Evolutionary conservation across 2,888 invertebrate species (phyloP).

Genomic region (Ennomos quercinarius): DNA sequence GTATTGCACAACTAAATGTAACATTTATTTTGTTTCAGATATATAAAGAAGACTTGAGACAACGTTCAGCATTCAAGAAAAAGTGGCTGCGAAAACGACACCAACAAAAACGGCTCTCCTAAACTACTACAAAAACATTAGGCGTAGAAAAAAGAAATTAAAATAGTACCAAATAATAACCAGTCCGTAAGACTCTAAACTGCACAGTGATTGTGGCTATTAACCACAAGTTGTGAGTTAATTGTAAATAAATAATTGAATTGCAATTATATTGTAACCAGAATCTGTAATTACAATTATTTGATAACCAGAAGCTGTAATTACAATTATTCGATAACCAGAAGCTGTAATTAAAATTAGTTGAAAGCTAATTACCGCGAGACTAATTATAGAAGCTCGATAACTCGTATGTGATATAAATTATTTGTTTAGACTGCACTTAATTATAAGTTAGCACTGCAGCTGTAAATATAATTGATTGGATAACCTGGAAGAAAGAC

Average conservation of each 20-base stretch:
- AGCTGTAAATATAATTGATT: constrained; percentile 16
- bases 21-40: constrained; percentile 38
- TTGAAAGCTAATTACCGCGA: constrained; percentile 16
- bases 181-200: constrained; percentile 81
- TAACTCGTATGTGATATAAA: constrained; percentile 43
- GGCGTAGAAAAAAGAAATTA: constrained; percentile 41
- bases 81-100: constrained; percentile 31
- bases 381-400: constrained; percentile 23
- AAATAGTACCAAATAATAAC: constrained; percentile 33
- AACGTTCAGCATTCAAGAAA: constrained; percentile 15
- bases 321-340: constrained; percentile 13
- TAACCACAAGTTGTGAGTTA: no score
- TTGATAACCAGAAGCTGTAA: constrained; percentile 14
- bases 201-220: constrained; percentile 66
- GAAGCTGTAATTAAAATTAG: constrained; percentile 2
- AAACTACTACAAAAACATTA: constrained; percentile 42
- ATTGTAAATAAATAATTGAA: not conserved
- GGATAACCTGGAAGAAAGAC: constrained; percentile 43
- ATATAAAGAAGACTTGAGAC: constrained; percentile 26
- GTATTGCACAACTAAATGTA: constrained; percentile 18
- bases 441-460: constrained; percentile 32
- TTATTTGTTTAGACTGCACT: constrained; percentile 55
- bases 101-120: constrained; percentile 38
- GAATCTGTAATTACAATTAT: constrained; percentile 10
- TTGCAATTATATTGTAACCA: constrained; percentile 6